Evolutionary conservation across 1,140 invertebrate species (phyloP).

Genomic region (Brachionus koreanus): DNA sequence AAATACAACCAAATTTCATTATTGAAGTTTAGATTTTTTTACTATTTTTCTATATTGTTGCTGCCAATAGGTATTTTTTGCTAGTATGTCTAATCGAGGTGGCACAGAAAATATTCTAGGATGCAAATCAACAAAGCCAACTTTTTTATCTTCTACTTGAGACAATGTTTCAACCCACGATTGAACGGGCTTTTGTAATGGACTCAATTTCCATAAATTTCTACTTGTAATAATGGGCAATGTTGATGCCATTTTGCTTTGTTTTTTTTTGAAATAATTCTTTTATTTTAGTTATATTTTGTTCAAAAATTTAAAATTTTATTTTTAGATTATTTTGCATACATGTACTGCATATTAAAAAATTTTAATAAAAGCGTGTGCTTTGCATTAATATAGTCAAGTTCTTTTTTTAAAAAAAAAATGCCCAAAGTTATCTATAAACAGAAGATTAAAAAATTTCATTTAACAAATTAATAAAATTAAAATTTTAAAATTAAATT

Average conservation of each 20-base stretch:
- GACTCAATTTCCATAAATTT: slow-evolving; percentile 16
- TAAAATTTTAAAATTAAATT: neutral
- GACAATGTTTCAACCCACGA: slow-evolving; percentile 87
- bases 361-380: slow-evolving; percentile 17
- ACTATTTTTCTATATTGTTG: slow-evolving; percentile 73
- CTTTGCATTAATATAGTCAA: slow-evolving; percentile 2
- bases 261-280: neutral
- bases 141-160: slow-evolving; percentile 71
- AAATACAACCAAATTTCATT: too few relatives aligned
- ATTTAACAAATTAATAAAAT: neutral
- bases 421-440: neutral
- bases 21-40: too few relatives aligned
- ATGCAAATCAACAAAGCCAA: slow-evolving; percentile 80
- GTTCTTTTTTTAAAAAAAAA: neutral
- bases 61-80: slow-evolving; percentile 85
- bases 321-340: neutral
- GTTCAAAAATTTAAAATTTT: neutral
- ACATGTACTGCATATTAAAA: neutral
- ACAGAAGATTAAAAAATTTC: too few relatives aligned
- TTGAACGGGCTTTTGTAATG: slow-evolving; percentile 63
- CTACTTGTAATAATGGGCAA: slow-evolving; percentile 8
- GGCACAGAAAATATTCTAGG: slow-evolving; percentile 75
- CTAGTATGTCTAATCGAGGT: slow-evolving; percentile 81
- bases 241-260: neutral
- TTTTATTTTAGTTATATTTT: neutral